phyloP scores from a whole-genome alignment of 2,113 vertebrate genomes.

The Pluvianellus socialis region DNA sequence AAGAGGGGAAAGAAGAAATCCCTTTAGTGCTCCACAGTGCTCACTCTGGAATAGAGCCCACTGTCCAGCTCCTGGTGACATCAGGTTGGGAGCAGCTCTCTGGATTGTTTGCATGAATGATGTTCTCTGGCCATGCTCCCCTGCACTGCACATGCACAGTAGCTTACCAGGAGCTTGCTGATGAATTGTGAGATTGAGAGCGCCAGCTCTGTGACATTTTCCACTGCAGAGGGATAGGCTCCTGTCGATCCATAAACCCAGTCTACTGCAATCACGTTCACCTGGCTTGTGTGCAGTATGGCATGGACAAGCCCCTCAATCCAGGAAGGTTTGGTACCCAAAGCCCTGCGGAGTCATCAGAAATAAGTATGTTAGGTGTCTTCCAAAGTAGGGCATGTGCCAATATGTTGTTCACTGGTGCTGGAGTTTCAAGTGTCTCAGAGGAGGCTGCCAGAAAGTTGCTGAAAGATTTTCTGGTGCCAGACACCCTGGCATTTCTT shows the following conservation, averaged over 20 bases:
- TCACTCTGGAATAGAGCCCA: background rate
- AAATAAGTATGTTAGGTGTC: background rate
- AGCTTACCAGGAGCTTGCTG: constrained; percentile 81
- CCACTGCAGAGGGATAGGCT: constrained; percentile 84
- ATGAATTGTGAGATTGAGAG: constrained; percentile 85
- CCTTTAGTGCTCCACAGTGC: background rate
- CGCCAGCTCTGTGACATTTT: constrained; percentile 85
- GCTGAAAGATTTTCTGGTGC: background rate
- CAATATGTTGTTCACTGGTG: background rate
- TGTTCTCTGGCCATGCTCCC: background rate
- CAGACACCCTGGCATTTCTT: background rate
- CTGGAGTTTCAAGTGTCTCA: background rate
- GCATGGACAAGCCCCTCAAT: constrained; percentile 76
- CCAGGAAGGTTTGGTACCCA: constrained; percentile 92
- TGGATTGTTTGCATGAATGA: background rate
- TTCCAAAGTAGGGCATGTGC: background rate
- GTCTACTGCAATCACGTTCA: constrained; percentile 89
- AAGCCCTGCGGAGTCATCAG: constrained; percentile 69
- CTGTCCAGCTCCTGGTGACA: background rate
- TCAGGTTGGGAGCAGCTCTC: background rate
- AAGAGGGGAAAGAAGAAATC: background rate
- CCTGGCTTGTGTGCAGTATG: constrained; percentile 73
- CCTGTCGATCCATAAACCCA: constrained; percentile 88
- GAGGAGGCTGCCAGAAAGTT: background rate
- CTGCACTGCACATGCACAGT: background rate